phyloP scores from a whole-genome alignment of 2,113 vertebrate species.

The Procavia capensis region DNA sequence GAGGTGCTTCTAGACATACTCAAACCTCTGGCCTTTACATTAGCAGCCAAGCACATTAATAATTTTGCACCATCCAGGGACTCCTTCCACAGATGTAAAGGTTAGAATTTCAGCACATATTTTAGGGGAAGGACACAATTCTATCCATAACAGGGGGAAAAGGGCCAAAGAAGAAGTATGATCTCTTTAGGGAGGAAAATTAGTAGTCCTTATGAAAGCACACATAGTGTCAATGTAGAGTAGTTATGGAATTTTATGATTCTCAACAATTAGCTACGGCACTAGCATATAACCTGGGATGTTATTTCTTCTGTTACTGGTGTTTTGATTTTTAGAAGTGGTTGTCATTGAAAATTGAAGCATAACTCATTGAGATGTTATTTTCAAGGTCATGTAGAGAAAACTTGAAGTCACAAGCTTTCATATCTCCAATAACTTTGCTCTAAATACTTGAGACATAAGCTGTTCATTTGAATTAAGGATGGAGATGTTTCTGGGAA shows the following conservation, averaged over 20 bases:
- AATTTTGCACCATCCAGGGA: too few species aligned
- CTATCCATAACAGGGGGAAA: too few species aligned
- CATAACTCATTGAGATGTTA: neutral
- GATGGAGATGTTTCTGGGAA: constrained; percentile 47
- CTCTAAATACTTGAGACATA: neutral
- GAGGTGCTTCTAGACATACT: too few species aligned
- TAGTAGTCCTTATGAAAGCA: neutral
- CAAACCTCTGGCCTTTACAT: too few species aligned
- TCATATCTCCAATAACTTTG: neutral
- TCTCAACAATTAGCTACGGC: constrained; percentile 42
- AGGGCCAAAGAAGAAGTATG: neutral
- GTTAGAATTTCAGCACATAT: too few species aligned
- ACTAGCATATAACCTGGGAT: neutral
- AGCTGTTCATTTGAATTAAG: constrained; percentile 50
- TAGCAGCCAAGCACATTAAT: too few species aligned
- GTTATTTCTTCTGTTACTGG: neutral
- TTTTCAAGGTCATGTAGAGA: neutral
- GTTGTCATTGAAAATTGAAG: neutral
- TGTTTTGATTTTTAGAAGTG: constrained; percentile 20
- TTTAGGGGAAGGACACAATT: too few species aligned
- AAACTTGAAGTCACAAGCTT: neutral
- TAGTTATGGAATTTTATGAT: neutral
- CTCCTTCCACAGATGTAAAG: too few species aligned
- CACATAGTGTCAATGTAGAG: neutral
- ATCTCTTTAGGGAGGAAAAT: too few species aligned